Conservation (phyloP, 1,140 invertebrate genomes). For the Lysiphlebus fabarum region DNA sequence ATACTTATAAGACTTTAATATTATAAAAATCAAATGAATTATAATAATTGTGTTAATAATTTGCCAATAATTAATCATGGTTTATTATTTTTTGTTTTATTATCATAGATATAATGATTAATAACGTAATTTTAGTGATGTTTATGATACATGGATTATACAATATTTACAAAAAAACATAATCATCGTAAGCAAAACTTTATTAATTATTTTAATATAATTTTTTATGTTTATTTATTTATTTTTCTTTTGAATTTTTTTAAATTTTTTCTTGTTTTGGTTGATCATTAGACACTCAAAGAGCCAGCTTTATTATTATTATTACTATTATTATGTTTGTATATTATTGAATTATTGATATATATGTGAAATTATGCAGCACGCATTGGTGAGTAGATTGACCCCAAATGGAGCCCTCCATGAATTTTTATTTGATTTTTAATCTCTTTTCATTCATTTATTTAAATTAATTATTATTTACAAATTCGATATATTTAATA, state of each 20-base stretch:
- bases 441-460: not conserved
- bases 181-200: conserved; percentile 26
- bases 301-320: too few species aligned
- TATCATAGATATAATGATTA: conserved; percentile 56
- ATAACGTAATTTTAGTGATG: conserved; percentile 53
- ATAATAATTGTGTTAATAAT: conserved; percentile 7
- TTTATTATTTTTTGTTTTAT: conserved; percentile 49
- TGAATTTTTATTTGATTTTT: not conserved
- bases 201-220: conserved; percentile 1
- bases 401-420: too few species aligned
- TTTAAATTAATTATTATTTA: conserved; percentile 16
- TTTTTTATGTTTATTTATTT: conserved; percentile 17
- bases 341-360: too few species aligned
- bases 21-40: conserved; percentile 14
- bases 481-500: not conserved
- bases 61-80: conserved; percentile 10
- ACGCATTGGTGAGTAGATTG: too few species aligned
- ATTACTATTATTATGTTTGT: too few species aligned
- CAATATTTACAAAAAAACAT: conserved; percentile 36
- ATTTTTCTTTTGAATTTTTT: not conserved
- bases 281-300: too few species aligned
- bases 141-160: conserved; percentile 55
- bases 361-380: too few species aligned
- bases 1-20: conserved; percentile 12
- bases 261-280: not conserved